Base-by-base conservation (phyloP, 2,888 invertebrate genomes). In the Nomada goodeniana region DNA sequence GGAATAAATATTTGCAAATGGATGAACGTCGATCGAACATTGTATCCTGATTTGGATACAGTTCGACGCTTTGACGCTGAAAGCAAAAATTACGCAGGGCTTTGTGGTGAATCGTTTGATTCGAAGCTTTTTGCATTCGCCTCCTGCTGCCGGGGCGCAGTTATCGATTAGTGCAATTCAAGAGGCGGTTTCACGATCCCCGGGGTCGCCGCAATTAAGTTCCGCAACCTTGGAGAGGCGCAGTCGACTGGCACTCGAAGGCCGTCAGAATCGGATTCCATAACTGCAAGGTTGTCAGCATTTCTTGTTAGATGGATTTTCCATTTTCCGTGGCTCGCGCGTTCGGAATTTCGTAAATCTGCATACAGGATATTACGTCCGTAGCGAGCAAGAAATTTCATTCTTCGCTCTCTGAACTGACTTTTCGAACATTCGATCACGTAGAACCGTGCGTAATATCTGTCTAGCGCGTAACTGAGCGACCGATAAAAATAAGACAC, bases 191-290 rank as follows among this genome's bases (percentile, higher is more conserved):
- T 52, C 60, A 67, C 69, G 60, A 53, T 75, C 64, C 59, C 67
- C n/a, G 29, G 50, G 53, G n/a, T 75, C 60, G 75, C 60, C 23
- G 77, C 77, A 67, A 77, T 77, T 77, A 77, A 75, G 76, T 55
- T 50, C 61, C 55, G 18, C 36, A 76, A 55, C 61, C 55, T 68
- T 55, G 47, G 20, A 78, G 47, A 61, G 47, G 59, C 55, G 36
- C 69, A 53, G 69, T 67, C 65, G 67, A 47, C 77, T 75, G 36
- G 36, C 15, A 52, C 65, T 67, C 53, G 47, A 65, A 53, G 26
- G 23, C 75, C 44, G 53, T 55, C 65, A 50, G 55, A 52, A 52
- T 79, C 78, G 63, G 63, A 75, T 61, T 36, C 64, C 60, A 60
- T 60, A 77, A 77, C 50, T 64, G 4, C 50, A 20, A 73, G 42